Conservation (phyloP, 2,797 vertebrate genomes). For the Muscicapa striata region DNA sequence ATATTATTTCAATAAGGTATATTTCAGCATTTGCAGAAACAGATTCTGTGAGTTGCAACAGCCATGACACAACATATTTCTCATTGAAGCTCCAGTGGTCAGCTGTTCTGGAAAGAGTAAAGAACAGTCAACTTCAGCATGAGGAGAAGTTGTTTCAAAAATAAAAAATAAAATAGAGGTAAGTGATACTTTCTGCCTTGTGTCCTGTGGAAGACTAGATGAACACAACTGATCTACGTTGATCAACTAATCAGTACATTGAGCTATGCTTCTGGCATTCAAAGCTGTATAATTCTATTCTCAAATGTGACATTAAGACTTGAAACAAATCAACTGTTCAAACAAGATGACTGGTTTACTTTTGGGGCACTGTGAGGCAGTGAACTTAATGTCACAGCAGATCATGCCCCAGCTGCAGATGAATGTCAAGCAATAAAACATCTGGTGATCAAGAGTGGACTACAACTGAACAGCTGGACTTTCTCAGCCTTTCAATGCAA, state of each 20-base stretch:
- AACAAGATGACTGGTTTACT: neutral
- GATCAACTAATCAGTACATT: neutral
- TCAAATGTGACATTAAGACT: neutral
- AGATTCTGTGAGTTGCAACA: neutral
- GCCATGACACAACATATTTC: neutral
- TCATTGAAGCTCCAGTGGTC: neutral
- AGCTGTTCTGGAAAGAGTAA: neutral
- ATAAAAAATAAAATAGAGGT: neutral
- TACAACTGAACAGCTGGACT: neutral
- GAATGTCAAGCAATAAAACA: neutral
- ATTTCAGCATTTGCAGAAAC: neutral
- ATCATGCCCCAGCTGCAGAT: neutral
- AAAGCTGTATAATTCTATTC: neutral
- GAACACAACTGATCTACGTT: neutral
- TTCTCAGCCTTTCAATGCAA: neutral
- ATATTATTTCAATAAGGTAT: neutral
- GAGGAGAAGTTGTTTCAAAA: neutral
- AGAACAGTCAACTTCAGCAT: neutral
- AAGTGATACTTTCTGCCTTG: neutral
- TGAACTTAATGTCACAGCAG: neutral
- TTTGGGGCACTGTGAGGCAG: neutral
- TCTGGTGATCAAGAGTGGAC: neutral
- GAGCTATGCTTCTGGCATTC: neutral
- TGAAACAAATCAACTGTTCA: slow-evolving; percentile 20
- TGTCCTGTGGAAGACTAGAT: neutral